Base-by-base conservation (phyloP, 2,113 vertebrate genomes). In the Grallaria varia region DNA sequence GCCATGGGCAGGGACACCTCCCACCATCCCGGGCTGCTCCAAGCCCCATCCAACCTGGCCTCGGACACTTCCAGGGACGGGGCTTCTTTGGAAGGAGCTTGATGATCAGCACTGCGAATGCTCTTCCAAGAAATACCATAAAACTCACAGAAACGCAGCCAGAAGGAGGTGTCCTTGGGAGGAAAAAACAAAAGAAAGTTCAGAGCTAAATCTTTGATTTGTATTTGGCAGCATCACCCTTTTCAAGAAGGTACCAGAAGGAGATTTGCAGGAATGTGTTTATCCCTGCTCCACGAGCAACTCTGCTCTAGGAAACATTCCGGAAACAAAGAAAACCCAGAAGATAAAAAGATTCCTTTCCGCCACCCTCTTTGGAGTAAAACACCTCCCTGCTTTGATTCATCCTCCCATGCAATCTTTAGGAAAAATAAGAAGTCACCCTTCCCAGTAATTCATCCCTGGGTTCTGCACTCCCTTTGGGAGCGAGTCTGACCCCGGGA, bases 401-500 rank as follows among this genome's bases (percentile, higher is more conserved):
- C 72, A 52, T 22, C 62, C 58, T 60, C 40, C 84, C 55, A 35
- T 1, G 13, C 14, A 12, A 30, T 1, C 64, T 21, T 44, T 18
- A 4, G 37, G 37, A 40, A 27, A 58, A 33, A 22, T 0, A 4
- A 28, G 6, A 44, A 31, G 6, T 2, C 4, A 1, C 6, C 31
- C 7, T 31, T 59, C 16, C 31, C 67, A 39, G 45, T 1, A 44
- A 45, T 11, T 24, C 63, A 9, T 12, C 13, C 28, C 0, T 0
- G 50, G 52, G 39, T 10, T 44, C 37, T 3, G 40, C 35, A n/a
- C 45, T 55, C 18, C 14, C 23, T 8, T 0, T 0, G 3, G 71
- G 71, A 66, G 10, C 0, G 4, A 33, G 73, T 37, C 3, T 5
- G 68, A n/a, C 2, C 14, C 59, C 16, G 2, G 75, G 67, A 50